Evolutionary conservation across 2,113 vertebrate genomes (phyloP).

Genomic region (Coregonus clupeaformis): DNA sequence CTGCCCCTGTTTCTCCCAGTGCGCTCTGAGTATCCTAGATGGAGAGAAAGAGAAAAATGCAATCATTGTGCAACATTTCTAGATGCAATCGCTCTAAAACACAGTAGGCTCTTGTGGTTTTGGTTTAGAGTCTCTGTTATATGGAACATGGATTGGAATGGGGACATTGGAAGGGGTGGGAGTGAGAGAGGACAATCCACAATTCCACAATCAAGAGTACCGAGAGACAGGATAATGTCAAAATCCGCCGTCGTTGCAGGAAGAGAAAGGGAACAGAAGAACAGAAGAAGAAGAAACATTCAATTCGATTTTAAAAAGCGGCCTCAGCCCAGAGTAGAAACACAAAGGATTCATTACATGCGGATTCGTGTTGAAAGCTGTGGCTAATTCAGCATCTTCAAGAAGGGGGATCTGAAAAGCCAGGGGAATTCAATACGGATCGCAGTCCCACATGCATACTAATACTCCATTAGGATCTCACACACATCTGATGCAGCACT

Average conservation of each 20-base stretch:
- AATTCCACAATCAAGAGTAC: not conserved
- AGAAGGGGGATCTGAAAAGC: slow-evolving; percentile 24
- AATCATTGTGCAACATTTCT: no score
- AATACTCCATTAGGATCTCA: slow-evolving; percentile 44
- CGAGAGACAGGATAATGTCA: slow-evolving; percentile 40
- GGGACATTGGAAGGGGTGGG: not conserved
- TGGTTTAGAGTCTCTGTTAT: no score
- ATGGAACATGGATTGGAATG: not conserved
- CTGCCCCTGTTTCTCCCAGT: no score
- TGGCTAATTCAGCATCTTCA: slow-evolving; percentile 56
- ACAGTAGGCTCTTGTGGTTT: no score
- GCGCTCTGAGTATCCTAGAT: no score
- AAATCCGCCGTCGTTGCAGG: slow-evolving; percentile 13
- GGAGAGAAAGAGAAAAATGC: no score
- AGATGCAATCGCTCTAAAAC: no score
- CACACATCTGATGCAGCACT: no score
- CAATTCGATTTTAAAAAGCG: no score
- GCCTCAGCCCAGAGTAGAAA: slow-evolving; percentile 68
- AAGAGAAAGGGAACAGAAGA: no score
- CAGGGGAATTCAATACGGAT: slow-evolving; percentile 22
- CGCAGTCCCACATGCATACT: slow-evolving; percentile 46
- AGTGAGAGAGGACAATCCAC: not conserved
- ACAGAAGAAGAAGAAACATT: slow-evolving; percentile 46
- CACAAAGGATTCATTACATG: slow-evolving; percentile 72
- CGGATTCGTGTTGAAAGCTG: slow-evolving; percentile 60